These are phyloP conservation scores for Threskiornis aethiopicus DNA, from an alignment of 2,797 vertebrate species.

Conservation along the genomic window DNA sequence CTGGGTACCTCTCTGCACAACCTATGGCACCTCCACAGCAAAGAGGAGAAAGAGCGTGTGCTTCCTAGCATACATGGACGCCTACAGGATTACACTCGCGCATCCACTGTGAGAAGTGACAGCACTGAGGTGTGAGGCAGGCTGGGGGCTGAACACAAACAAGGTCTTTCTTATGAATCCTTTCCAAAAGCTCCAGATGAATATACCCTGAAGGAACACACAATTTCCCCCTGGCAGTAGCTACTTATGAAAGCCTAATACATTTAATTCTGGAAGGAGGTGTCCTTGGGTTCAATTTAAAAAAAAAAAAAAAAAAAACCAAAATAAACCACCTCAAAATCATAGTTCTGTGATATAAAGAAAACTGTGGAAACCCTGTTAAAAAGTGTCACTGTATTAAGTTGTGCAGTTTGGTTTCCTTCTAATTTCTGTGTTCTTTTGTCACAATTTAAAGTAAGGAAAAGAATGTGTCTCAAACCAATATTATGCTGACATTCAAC, in stretches of 20 bases:
- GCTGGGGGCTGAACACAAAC: neutral
- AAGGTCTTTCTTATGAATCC: neutral
- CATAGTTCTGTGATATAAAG: neutral
- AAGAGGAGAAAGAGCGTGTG: neutral
- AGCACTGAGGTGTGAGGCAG: neutral
- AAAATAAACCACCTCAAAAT: neutral
- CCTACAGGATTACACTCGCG: neutral
- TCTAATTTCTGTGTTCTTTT: neutral
- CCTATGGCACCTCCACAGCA: neutral
- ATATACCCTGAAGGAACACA: neutral
- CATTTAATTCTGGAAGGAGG: neutral
- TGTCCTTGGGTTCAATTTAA: neutral
- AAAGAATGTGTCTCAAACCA: neutral
- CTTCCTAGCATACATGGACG: neutral
- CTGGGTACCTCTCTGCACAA: neutral
- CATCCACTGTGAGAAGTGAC: neutral
- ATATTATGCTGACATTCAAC: slow-evolving; percentile 7
- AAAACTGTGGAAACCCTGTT: neutral
- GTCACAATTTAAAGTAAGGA: neutral
- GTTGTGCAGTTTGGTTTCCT: neutral
- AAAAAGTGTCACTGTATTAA: neutral
- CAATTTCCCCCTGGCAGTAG: neutral
- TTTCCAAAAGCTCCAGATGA: neutral
- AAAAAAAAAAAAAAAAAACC: neutral
- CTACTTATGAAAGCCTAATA: neutral